Evolutionary conservation across 2,797 vertebrate genomes (phyloP).

Genomic region (Periophthalmus magnuspinnatus): DNA sequence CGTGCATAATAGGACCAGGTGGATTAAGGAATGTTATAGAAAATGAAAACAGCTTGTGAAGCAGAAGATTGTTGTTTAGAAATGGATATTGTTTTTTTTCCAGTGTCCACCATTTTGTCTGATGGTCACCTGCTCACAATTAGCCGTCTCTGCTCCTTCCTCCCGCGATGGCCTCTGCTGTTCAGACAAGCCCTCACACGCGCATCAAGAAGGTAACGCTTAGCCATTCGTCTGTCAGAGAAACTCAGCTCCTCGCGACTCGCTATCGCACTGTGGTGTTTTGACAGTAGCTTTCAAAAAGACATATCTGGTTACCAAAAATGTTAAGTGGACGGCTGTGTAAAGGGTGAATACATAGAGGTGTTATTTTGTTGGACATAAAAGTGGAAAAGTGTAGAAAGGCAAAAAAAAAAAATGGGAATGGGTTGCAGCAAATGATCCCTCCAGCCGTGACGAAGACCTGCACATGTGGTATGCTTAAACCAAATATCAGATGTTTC

Average conservation of each 20-base stretch:
- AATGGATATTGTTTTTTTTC: conserved; percentile 56
- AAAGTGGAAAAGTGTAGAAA: conserved; percentile 1
- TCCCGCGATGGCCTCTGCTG: conserved; percentile 29
- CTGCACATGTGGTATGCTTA: neutral
- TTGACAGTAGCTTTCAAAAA: conserved; percentile 5
- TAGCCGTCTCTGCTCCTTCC: conserved; percentile 48
- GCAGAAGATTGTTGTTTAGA: conserved; percentile 55
- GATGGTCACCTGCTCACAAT: conserved; percentile 66
- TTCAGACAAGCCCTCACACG: conserved; percentile 34
- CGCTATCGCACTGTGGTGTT: neutral
- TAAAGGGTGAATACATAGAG: neutral
- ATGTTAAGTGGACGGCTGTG: conserved; percentile 5
- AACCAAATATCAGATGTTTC: conserved; percentile 16
- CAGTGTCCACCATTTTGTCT: conserved; percentile 29
- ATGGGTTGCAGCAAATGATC: conserved; percentile 12
- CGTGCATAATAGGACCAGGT: conserved; percentile 43
- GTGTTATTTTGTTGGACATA: conserved; percentile 16
- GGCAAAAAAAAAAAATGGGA: conserved; percentile 10
- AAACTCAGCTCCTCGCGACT: conserved; percentile 6
- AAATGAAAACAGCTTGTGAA: conserved; percentile 59
- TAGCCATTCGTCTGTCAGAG: conserved; percentile 15
- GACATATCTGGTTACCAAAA: conserved; percentile 10
- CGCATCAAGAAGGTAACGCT: conserved; percentile 23
- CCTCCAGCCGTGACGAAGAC: conserved; percentile 1
- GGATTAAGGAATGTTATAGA: conserved; percentile 65